A percentile compares a stretch with the other conserved stretches of the same genome.
These are phyloP conservation scores for Antrozous pallidus DNA, from an alignment of 2,797 vertebrate genomes.

Conservation along the genomic window DNA sequence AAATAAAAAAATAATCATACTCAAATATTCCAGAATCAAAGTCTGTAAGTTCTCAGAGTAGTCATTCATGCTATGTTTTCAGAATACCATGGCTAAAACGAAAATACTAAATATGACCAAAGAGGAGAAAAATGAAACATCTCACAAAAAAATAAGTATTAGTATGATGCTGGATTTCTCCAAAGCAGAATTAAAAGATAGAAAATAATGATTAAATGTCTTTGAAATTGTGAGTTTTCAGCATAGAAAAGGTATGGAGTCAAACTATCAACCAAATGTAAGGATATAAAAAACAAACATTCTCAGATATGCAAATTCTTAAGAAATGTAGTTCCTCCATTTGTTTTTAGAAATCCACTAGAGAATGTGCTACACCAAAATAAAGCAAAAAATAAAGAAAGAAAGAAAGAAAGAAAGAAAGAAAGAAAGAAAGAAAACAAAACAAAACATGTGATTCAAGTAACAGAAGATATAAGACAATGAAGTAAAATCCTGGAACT, in stretches of 20 bases:
- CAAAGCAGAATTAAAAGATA: neutral
- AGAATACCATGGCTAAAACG: neutral
- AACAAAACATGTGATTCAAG: neutral
- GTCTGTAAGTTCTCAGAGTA: neutral
- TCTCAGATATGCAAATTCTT: neutral
- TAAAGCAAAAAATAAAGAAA: neutral
- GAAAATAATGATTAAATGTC: neutral
- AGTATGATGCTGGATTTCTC: neutral
- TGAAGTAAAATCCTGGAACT: neutral
- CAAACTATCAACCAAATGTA: neutral
- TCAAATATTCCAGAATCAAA: slow-evolving; percentile 1
- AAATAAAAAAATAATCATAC: neutral
- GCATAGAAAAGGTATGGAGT: neutral
- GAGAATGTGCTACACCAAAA: neutral
- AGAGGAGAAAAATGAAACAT: neutral
- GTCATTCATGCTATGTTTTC: neutral
- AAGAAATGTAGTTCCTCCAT: neutral
- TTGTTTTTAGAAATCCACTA: neutral
- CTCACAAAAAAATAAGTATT: neutral
- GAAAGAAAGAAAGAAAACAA: neutral
- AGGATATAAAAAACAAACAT: neutral
- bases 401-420: too few species aligned
- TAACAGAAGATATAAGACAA: neutral
- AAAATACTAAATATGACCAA: neutral
- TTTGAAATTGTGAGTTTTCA: slow-evolving; percentile 16